Base-by-base conservation (phyloP, 2,888 invertebrate species). In the Endomychus coccineus region DNA sequence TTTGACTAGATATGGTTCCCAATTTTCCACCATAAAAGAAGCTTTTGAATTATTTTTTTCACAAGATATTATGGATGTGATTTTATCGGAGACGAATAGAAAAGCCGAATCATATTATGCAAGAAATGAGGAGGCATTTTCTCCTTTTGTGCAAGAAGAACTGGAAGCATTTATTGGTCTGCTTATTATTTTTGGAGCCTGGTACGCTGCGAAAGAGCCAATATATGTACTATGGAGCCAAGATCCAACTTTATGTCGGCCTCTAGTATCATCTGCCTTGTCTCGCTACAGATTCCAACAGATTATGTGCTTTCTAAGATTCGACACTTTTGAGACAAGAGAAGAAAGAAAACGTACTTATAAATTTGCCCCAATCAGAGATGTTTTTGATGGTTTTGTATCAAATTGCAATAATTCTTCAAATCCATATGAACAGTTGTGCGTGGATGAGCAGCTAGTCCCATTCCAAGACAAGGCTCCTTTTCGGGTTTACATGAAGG, bases 161-260 rank as follows among this genome's bases (percentile, higher is more conserved):
- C 13, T 29, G 15, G 16, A 15, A 29, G 29, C 16, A 15, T 7
- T 14, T 16, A 29, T 29, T 29, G 29, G 29, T 40, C 36, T 40
- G 43, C 43, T 43, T 33, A 43, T 34, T 29, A 40, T 37, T 34
- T 43, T 40, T 37, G 33, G 16, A 40, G 36, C 36, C 36, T 40
- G 36, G 34, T 25, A 38, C 34, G 28, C 32, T 36, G 34, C 16
- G 30, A 34, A 12, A 34, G 17, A 30, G 30, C 16, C 13, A 32
- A 38, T 40, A 37, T 43, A 17, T 36, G 22, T 38, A 24, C 39
- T 41, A 35, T 27, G 35, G 31, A 36, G 36, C 16, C 39, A 42
- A 42, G 19, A 40, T 40, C 25, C 35, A 32, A 31, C 13, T 36
- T 40, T 40, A 30, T 42, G 36, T 42, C 36, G 35, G 19, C 32